Evolutionary conservation across 2,888 invertebrate genomes (phyloP).

Genomic region (Stenoptilia bipunctidactyla): DNA sequence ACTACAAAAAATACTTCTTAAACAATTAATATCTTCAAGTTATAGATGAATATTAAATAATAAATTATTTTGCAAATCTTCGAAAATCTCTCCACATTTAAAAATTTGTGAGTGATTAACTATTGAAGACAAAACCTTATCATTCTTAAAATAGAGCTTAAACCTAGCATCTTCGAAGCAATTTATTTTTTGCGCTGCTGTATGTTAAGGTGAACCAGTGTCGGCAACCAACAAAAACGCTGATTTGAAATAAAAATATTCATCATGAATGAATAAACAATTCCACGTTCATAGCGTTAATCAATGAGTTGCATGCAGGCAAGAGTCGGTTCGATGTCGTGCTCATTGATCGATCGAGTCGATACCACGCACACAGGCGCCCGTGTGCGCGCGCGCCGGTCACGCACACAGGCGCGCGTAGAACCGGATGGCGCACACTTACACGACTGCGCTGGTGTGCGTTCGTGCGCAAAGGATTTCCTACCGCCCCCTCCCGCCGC

Average conservation of each 20-base stretch:
- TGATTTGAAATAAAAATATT: slow-evolving; percentile 56
- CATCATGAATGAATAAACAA: slow-evolving; percentile 69
- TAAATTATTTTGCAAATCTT: too few relatives aligned
- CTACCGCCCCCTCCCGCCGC: slow-evolving; percentile 58
- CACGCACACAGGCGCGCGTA: slow-evolving; percentile 39
- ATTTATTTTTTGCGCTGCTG: too few relatives aligned
- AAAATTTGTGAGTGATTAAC: too few relatives aligned
- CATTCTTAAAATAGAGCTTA: too few relatives aligned
- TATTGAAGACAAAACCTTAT: too few relatives aligned
- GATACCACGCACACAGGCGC: slow-evolving; percentile 44
- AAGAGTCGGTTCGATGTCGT: slow-evolving; percentile 57
- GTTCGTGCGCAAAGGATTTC: slow-evolving; percentile 62
- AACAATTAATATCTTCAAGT: too few relatives aligned
- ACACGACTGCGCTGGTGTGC: slow-evolving; percentile 26
- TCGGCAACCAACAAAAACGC: slow-evolving; percentile 26
- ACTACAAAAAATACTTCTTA: too few relatives aligned
- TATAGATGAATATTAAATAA: too few relatives aligned
- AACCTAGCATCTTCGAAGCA: too few relatives aligned
- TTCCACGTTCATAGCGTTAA: slow-evolving; percentile 69
- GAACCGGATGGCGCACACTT: slow-evolving; percentile 64
- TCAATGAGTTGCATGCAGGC: slow-evolving; percentile 70
- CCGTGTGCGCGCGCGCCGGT: slow-evolving; percentile 21
- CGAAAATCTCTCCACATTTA: too few relatives aligned
- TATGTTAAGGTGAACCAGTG: neutral
- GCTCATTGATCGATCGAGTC: slow-evolving; percentile 69